A percentile compares a stretch with the other conserved stretches of the same genome.
Conservation (phyloP, 2,888 invertebrate genomes). For the Ischnus inquisitorius region DNA sequence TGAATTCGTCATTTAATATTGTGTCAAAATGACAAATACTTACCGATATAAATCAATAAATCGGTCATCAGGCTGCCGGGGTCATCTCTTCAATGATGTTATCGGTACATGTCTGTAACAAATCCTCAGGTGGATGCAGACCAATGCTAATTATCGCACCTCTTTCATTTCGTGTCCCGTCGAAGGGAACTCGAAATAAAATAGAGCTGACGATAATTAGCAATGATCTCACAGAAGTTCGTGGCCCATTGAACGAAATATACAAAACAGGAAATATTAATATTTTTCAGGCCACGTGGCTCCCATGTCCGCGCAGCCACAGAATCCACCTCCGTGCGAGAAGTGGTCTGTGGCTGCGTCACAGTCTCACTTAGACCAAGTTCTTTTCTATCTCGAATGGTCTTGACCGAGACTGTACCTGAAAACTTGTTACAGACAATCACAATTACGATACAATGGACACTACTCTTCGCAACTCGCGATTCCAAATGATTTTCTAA, state of each 20-base stretch:
- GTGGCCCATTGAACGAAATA: constrained; percentile 72
- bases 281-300: constrained; percentile 75
- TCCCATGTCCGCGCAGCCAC: constrained; percentile 86
- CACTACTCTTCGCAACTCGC: constrained; percentile 25
- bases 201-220: constrained; percentile 82
- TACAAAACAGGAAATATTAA: background rate
- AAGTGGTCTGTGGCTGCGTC: constrained; percentile 87
- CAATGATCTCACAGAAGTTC: constrained; percentile 83
- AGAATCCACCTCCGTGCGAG: constrained; percentile 87
- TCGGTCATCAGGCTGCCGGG: constrained; percentile 83
- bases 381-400: constrained; percentile 66
- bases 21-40: constrained; percentile 73
- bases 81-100: constrained; percentile 81
- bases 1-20: constrained; percentile 57
- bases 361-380: constrained; percentile 82
- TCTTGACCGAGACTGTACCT: constrained; percentile 86
- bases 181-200: background rate
- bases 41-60: constrained; percentile 78
- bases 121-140: constrained; percentile 88
- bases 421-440: constrained; percentile 87
- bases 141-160: constrained; percentile 84
- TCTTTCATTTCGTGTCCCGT: constrained; percentile 22
- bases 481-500: constrained; percentile 7
- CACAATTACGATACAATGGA: constrained; percentile 27
- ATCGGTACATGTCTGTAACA: constrained; percentile 87